A percentile compares a stretch with the other conserved stretches of the same genome.
phyloP scores from a whole-genome alignment of 2,888 invertebrate species.

The Ypsolopha scabrella region DNA sequence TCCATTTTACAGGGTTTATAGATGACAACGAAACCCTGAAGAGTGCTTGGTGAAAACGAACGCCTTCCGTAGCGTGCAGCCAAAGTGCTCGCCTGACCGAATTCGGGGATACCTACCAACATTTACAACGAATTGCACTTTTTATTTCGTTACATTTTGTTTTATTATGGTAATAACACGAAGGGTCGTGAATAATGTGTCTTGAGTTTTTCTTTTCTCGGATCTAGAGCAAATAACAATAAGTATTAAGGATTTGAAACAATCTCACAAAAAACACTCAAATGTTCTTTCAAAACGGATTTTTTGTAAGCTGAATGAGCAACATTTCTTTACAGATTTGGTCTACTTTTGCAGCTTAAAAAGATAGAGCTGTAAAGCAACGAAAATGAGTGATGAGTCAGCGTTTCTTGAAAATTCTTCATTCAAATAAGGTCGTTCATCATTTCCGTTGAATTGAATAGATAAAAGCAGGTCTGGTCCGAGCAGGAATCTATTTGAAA shows the following conservation, averaged over 20 bases:
- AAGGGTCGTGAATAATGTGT: conserved; percentile 38
- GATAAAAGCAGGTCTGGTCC: background rate
- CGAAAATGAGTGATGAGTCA: background rate
- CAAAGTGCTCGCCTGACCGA: no score
- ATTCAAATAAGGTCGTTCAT: background rate
- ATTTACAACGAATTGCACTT: conserved; percentile 49
- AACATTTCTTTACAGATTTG: no score
- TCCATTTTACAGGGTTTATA: no score
- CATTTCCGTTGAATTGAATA: background rate
- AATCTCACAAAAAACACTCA: no score
- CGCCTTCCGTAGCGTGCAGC: no score
- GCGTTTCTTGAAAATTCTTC: background rate
- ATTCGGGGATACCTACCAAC: conserved; percentile 11
- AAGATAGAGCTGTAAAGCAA: background rate
- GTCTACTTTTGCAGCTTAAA: background rate
- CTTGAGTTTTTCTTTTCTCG: conserved; percentile 6
- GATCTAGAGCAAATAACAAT: no score
- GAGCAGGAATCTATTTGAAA: background rate
- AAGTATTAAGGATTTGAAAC: no score
- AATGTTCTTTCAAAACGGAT: no score
- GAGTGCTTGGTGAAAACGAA: no score
- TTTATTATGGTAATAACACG: conserved; percentile 54
- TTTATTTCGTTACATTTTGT: conserved; percentile 40
- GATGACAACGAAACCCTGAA: no score
- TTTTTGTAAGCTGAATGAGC: no score